A percentile compares a stretch with the other conserved stretches of the same genome.
phyloP scores from a whole-genome alignment of 2,888 invertebrate genomes.

The Muscina levida region DNA sequence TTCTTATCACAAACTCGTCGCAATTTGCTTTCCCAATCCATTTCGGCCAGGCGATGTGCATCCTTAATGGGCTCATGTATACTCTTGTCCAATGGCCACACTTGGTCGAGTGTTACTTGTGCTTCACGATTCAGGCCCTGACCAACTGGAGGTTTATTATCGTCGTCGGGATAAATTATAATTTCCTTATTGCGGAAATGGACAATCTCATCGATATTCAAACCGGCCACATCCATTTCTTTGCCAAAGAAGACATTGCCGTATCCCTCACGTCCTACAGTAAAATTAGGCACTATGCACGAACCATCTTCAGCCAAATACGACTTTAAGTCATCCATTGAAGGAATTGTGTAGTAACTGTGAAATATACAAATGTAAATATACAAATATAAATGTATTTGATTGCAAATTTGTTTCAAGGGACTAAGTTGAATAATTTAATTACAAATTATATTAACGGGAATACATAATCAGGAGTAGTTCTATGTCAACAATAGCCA shows the following conservation, averaged over 20 bases:
- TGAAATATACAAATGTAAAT: slow-evolving; percentile 14
- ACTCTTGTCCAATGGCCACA: slow-evolving; percentile 94
- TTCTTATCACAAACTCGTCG: slow-evolving; percentile 92
- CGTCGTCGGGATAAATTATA: slow-evolving; percentile 95
- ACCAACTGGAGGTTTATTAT: slow-evolving; percentile 92
- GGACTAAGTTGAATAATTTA: too few relatives aligned
- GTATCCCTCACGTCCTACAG: slow-evolving; percentile 93
- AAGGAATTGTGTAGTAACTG: slow-evolving; percentile 93
- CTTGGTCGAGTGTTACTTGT: slow-evolving; percentile 94
- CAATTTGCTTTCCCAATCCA: slow-evolving; percentile 93
- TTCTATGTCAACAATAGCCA: too few relatives aligned
- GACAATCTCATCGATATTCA: slow-evolving; percentile 93
- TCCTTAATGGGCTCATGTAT: slow-evolving; percentile 89
- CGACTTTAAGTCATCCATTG: slow-evolving; percentile 88
- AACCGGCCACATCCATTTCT: slow-evolving; percentile 89
- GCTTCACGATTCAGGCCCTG: slow-evolving; percentile 93
- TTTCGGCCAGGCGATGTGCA: slow-evolving; percentile 86
- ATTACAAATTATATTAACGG: neutral
- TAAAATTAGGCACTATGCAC: slow-evolving; percentile 92
- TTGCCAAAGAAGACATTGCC: slow-evolving; percentile 94
- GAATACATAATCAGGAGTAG: too few relatives aligned
- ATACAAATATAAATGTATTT: too few relatives aligned
- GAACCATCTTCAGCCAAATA: slow-evolving; percentile 87
- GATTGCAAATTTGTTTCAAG: too few relatives aligned
- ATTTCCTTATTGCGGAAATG: slow-evolving; percentile 97